Base-by-base conservation (phyloP, 2,113 vertebrate genomes). In the Pomatostomus ruficeps region DNA sequence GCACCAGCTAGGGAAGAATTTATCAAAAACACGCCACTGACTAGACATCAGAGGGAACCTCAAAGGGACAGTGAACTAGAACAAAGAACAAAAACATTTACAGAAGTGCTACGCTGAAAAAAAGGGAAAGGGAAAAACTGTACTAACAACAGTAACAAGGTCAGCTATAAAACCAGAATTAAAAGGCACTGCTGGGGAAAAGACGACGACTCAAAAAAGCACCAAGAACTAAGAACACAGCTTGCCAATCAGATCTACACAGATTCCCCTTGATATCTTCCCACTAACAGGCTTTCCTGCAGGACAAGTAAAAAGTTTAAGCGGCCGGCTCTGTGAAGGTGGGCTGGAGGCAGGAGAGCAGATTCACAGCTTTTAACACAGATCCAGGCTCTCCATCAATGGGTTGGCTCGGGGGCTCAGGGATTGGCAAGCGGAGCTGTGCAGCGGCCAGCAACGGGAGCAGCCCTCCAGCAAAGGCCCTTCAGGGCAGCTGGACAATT, bases 41-140 rank as follows among this genome's bases (percentile, higher is more conserved):
- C 95, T 96, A 97, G 97, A 98, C 98, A 97, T 98, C 97, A 98
- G 95, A 98, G 97, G 77, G 88, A 61, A 91, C 97, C 97, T 98
- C 98, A 98, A 98, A 98, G 97, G 97, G 96, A 58, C 91, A 96
- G 92, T 97, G 97, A 97, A 98, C 97, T 95, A 94, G 97, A 98
- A 97, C 97, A 96, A 98, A 98, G 98, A 97, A 96, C 96, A 96
- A 97, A 98, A 98, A 98, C 97, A 96, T 97, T 97, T 97, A 96
- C 97, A 97, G 98, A 98, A 97, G 97, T 95, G 97, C 96, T 93
- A 78, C 21, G n/a, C 92, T 51, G 71, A 84, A 97, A 95, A 91
- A 97, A 92, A 85, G 77, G 96, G 92, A 91, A 95, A 94, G 61
- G 74, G 94, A 95, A 92, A 91, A 89, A 88, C 91, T 89, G 91